Evolutionary conservation across 37 sponge, comb jelly and placozoan species (phyloP).

Genomic region (Bolinopsis microptera): DNA sequence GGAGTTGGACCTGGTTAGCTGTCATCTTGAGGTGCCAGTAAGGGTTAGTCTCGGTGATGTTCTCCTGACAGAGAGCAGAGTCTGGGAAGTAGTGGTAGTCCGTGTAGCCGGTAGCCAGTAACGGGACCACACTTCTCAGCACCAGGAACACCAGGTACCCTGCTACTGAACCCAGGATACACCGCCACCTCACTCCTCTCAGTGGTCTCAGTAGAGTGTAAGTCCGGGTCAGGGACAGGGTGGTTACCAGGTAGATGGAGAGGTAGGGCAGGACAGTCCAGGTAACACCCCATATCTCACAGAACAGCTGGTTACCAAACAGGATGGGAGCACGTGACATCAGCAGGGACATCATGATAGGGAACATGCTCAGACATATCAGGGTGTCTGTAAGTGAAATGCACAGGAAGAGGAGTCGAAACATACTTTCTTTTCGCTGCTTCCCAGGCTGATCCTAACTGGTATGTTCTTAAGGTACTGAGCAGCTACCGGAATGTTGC

Average conservation of each 20-base stretch:
- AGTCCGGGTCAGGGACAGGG: background rate
- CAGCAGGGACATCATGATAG: background rate
- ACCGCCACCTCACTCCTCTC: background rate
- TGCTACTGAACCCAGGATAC: background rate
- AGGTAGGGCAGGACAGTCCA: constrained; percentile 45
- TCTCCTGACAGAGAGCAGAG: background rate
- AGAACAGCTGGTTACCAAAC: background rate
- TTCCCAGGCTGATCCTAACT: too few species aligned
- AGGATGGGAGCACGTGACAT: background rate
- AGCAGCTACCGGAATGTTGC: too few species aligned
- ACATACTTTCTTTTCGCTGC: background rate
- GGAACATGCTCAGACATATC: background rate
- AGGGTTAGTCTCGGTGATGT: background rate
- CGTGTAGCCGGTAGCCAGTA: background rate
- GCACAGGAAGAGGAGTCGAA: background rate
- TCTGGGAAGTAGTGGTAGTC: background rate
- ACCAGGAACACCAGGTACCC: constrained; percentile 28
- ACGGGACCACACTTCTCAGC: background rate
- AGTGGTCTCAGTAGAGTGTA: background rate
- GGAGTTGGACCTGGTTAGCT: constrained; percentile 29
- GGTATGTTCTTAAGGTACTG: too few species aligned
- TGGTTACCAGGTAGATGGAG: background rate
- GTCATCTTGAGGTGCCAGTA: constrained; percentile 5
- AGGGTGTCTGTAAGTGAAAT: background rate
- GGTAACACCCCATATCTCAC: background rate